Conservation (phyloP, 2,113 vertebrate genomes). For the Ptychochromis oligacanthus region DNA sequence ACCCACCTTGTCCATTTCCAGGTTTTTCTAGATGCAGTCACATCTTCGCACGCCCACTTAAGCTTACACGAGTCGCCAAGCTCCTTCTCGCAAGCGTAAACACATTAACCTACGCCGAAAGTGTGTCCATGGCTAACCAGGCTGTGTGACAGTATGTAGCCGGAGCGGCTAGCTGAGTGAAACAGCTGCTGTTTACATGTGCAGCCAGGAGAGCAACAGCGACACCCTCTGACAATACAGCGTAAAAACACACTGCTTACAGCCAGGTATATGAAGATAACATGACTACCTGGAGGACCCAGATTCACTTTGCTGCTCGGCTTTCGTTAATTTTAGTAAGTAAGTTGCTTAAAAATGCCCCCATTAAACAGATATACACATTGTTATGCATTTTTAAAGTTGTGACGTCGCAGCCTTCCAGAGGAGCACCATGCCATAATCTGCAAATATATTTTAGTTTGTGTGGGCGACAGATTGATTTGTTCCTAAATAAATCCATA, state of each 20-base stretch:
- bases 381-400: too few relatives aligned
- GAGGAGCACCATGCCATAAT: too few relatives aligned
- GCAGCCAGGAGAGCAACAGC: not conserved
- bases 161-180: not conserved
- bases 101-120: not conserved
- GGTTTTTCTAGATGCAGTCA: slow-evolving; percentile 13
- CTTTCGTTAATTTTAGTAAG: too few relatives aligned
- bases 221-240: not conserved
- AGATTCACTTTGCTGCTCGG: too few relatives aligned
- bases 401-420: too few relatives aligned
- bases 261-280: too few relatives aligned
- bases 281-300: too few relatives aligned
- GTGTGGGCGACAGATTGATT: too few relatives aligned
- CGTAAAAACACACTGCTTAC: not conserved
- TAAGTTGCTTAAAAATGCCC: too few relatives aligned
- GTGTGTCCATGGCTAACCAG: not conserved
- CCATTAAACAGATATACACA: too few relatives aligned
- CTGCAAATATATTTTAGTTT: too few relatives aligned
- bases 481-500: too few relatives aligned
- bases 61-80: not conserved
- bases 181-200: slow-evolving; percentile 44
- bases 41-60: slow-evolving; percentile 7
- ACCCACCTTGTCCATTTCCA: slow-evolving; percentile 63
- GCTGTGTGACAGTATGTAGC: slow-evolving; percentile 49
- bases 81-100: not conserved